Percentiles rank a stretch among this genome's conserved stretches.
Conservation (phyloP, 2,797 vertebrate species). For the Cottoperca gobio region DNA sequence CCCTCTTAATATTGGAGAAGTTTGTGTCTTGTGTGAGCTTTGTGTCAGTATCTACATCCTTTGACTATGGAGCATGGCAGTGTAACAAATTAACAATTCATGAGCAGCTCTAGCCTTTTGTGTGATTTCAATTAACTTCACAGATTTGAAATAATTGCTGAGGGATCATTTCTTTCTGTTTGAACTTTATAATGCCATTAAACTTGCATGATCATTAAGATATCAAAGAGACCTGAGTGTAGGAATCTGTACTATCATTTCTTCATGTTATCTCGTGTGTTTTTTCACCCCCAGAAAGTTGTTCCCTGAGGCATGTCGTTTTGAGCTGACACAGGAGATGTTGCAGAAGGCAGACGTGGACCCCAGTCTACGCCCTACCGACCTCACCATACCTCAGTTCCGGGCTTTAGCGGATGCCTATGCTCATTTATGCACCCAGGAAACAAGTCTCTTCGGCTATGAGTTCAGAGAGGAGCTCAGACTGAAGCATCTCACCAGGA, state of each 20-base stretch:
- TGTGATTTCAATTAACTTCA: slow-evolving; percentile 76
- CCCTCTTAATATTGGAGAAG: not conserved
- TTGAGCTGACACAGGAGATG: slow-evolving; percentile 87
- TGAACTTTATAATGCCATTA: slow-evolving; percentile 67
- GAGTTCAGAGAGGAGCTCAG: slow-evolving; percentile 91
- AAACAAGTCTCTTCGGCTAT: slow-evolving; percentile 86
- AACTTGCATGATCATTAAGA: slow-evolving; percentile 66
- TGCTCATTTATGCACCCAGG: slow-evolving; percentile 84
- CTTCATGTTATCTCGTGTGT: not conserved
- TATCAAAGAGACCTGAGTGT: slow-evolving; percentile 68
- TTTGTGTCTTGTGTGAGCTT: slow-evolving; percentile 13
- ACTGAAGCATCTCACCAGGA: slow-evolving; percentile 63
- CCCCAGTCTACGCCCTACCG: slow-evolving; percentile 88
- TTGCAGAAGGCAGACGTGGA: slow-evolving; percentile 90
- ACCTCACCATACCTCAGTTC: slow-evolving; percentile 90
- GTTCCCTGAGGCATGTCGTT: slow-evolving; percentile 89
- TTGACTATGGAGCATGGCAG: slow-evolving; percentile 19
- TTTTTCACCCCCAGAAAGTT: slow-evolving; percentile 83
- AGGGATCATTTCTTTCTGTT: slow-evolving; percentile 63
- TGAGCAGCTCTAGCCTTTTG: slow-evolving; percentile 57
- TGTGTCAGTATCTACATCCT: slow-evolving; percentile 18
- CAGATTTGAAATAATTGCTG: slow-evolving; percentile 69
- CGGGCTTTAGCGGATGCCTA: slow-evolving; percentile 89
- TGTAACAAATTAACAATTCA: slow-evolving; percentile 67
- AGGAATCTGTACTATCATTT: slow-evolving; percentile 28